phyloP scores from a whole-genome alignment of 92 coral and sea anemone species.

The Siderastrea radians region DNA sequence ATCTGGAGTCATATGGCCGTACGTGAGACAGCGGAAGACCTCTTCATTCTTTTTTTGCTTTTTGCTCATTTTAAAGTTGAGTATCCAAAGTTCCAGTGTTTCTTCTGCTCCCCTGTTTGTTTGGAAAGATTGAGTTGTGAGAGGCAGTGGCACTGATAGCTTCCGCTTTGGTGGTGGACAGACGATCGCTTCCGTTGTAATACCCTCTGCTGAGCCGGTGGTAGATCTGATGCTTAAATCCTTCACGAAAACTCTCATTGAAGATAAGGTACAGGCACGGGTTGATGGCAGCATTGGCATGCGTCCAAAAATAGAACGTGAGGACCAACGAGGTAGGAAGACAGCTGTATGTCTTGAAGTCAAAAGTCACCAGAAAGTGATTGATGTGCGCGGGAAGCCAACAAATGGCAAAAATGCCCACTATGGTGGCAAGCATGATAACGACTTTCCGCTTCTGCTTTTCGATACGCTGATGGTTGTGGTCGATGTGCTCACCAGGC shows the following conservation, averaged over 20 bases:
- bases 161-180: constrained; percentile 34
- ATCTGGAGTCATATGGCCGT: too few species aligned
- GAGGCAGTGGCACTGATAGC: constrained; percentile 38
- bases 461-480: constrained; percentile 57
- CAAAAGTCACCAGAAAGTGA: constrained; percentile 64
- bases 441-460: constrained; percentile 75
- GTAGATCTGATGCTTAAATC: constrained; percentile 48
- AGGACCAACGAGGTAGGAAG: constrained; percentile 63
- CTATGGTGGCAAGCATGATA: constrained; percentile 79
- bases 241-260: constrained; percentile 75
- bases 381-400: constrained; percentile 87
- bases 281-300: constrained; percentile 79
- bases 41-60: background rate
- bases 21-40: too few species aligned
- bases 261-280: constrained; percentile 75
- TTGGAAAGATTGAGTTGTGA: constrained; percentile 4
- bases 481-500: constrained; percentile 61
- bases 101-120: constrained; percentile 32
- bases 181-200: constrained; percentile 28
- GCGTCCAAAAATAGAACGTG: constrained; percentile 68
- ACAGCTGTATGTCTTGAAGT: constrained; percentile 50
- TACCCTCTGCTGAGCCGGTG: constrained; percentile 30
- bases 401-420: constrained; percentile 72
- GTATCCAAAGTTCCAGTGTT: constrained; percentile 12
- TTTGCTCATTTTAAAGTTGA: background rate